These are phyloP conservation scores for Capra hircus DNA, from an alignment of 2,113 vertebrate genomes.

Conservation along the genomic window DNA sequence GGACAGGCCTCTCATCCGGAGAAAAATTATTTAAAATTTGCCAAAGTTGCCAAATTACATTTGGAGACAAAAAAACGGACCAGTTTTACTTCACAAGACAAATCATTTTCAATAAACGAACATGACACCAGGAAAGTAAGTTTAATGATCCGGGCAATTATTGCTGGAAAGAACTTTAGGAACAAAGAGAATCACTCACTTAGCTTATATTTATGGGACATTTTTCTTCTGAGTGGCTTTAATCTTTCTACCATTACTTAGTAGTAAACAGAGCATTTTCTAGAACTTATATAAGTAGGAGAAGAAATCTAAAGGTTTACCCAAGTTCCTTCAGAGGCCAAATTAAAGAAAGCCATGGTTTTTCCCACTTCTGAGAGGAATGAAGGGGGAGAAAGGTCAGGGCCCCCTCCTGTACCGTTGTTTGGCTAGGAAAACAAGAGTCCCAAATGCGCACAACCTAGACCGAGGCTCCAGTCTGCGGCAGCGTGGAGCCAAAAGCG, in stretches of 20 bases:
- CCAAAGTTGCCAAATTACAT: not conserved
- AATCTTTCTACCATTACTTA: not conserved
- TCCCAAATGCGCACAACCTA: not conserved
- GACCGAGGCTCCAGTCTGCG: not conserved
- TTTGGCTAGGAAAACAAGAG: not conserved
- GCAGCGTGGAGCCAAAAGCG: not conserved
- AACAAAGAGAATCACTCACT: not conserved
- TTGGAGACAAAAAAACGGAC: not conserved
- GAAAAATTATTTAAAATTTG: not conserved
- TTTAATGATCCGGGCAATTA: not conserved
- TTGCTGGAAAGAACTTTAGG: not conserved
- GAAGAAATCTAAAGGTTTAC: not conserved
- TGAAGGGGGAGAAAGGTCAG: not conserved
- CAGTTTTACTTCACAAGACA: not conserved
- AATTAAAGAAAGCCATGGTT: not conserved
- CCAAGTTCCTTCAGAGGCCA: not conserved
- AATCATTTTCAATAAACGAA: not conserved
- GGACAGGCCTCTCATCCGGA: not conserved
- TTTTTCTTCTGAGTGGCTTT: not conserved
- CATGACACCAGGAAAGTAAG: not conserved
- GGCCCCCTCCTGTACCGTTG: not conserved
- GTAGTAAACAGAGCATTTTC: not conserved
- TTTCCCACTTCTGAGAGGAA: not conserved
- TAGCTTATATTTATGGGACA: not conserved
- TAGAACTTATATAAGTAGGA: not conserved